These are phyloP conservation scores for Hemicentrotus pulcherrimus DNA, from an alignment of 35 echinoderm and acorn worm genomes.

Conservation along the genomic window DNA sequence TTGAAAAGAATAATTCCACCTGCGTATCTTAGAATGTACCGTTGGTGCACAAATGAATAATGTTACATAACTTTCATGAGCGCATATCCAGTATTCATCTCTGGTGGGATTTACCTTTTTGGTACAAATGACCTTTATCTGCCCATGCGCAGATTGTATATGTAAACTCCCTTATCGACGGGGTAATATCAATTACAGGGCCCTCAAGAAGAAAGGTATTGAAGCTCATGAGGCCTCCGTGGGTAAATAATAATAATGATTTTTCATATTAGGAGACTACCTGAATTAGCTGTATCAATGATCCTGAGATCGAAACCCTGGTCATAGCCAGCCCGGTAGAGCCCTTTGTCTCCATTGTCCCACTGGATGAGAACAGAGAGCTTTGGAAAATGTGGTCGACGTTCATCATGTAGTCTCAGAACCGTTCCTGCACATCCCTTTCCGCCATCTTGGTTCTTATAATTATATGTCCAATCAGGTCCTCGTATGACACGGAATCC, in stretches of 20 bases:
- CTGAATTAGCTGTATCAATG: background rate
- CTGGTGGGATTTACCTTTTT: no score
- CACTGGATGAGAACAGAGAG: background rate
- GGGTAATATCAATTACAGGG: no score
- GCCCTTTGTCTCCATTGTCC: slow-evolving; percentile 5
- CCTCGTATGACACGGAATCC: slow-evolving; percentile 13
- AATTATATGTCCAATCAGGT: background rate
- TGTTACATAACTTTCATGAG: no score
- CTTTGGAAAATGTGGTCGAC: background rate
- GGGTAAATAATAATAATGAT: background rate
- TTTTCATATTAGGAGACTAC: background rate
- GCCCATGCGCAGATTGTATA: no score
- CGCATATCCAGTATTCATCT: no score
- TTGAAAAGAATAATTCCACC: no score
- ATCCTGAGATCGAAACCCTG: background rate
- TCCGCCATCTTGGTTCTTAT: slow-evolving; percentile 31
- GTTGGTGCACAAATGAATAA: no score
- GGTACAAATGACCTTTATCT: no score
- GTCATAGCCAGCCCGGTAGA: background rate
- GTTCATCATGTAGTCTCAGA: background rate
- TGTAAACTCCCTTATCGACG: no score
- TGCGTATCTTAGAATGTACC: no score
- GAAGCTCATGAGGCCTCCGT: background rate
- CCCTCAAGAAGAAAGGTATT: background rate
- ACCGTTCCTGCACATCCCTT: background rate